phyloP scores from a whole-genome alignment of 1,140 invertebrate species.

The Monomorium pharaonis region DNA sequence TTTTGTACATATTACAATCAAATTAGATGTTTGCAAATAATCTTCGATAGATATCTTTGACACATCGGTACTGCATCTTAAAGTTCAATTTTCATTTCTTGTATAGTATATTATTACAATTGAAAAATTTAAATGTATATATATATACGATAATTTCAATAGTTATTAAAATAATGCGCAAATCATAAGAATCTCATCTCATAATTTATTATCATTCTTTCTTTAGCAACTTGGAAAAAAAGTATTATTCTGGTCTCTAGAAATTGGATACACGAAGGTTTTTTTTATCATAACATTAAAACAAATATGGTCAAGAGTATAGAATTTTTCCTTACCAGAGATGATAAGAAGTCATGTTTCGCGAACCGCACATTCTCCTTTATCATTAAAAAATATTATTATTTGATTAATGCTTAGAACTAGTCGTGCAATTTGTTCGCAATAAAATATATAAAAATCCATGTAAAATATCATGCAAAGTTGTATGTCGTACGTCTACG shows the following conservation, averaged over 20 bases:
- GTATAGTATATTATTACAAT: no score
- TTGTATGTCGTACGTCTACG: background rate
- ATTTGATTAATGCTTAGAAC: slow-evolving; percentile 76
- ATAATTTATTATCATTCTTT: background rate
- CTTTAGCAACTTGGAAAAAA: background rate
- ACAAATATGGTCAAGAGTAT: slow-evolving; percentile 65
- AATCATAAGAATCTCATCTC: slow-evolving; percentile 1
- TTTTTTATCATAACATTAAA: slow-evolving; percentile 47
- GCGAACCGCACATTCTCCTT: slow-evolving; percentile 65
- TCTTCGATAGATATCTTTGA: background rate
- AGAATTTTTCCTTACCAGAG: slow-evolving; percentile 69
- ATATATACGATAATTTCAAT: background rate
- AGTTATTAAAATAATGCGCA: background rate
- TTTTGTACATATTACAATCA: slow-evolving; percentile 36
- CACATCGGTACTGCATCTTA: background rate
- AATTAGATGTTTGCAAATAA: slow-evolving; percentile 4
- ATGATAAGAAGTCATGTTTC: slow-evolving; percentile 61
- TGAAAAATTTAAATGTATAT: no score
- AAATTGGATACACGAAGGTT: slow-evolving; percentile 32
- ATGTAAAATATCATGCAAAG: slow-evolving; percentile 24
- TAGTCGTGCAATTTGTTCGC: slow-evolving; percentile 47
- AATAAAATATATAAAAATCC: slow-evolving; percentile 30
- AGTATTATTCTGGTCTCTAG: background rate
- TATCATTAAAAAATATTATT: slow-evolving; percentile 71
- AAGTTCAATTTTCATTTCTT: background rate